Conservation (phyloP, 2,797 vertebrate genomes). For the Macrochelys suwanniensis region DNA sequence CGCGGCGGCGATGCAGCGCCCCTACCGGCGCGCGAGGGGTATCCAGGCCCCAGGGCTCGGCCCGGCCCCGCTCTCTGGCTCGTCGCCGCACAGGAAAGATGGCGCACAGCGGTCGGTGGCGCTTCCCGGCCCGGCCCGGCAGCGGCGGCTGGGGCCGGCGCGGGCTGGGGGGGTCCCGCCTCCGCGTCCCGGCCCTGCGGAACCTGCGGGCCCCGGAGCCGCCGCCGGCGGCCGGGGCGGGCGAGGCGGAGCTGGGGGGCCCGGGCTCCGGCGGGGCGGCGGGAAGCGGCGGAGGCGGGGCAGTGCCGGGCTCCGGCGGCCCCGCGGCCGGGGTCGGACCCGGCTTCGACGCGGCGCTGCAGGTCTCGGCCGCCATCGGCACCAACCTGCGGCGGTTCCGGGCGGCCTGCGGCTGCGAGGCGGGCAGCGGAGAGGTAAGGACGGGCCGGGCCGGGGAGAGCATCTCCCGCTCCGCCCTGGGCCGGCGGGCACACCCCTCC, state of each 20-base stretch:
- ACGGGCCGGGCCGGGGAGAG: conserved; percentile 20
- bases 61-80: conserved; percentile 93
- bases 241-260: conserved; percentile 71
- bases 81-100: conserved; percentile 98
- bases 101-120: conserved; percentile 99
- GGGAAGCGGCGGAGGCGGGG: conserved; percentile 62
- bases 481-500: background rate
- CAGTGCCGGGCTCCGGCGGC: conserved; percentile 90
- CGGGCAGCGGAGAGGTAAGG: conserved; percentile 95
- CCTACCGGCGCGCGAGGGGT: background rate
- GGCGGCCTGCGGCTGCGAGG: conserved; percentile 94
- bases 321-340: conserved; percentile 86
- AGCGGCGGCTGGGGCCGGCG: conserved; percentile 88
- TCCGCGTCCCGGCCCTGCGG: conserved; percentile 88
- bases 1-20: conserved; percentile 31
- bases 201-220: conserved; percentile 88
- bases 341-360: conserved; percentile 96
- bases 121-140: conserved; percentile 99
- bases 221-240: conserved; percentile 76
- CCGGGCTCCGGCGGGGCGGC: conserved; percentile 28
- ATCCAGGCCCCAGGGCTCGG: conserved; percentile 85
- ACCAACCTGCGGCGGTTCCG: conserved; percentile 98
- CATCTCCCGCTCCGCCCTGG: conserved; percentile 28
- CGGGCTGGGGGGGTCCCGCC: conserved; percentile 87
- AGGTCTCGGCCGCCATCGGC: conserved; percentile 95